Evolutionary conservation across 2,888 invertebrate species (phyloP), one percentile per base, ranked within the genome.

Genomic region (Epirrita christyi): DNA sequence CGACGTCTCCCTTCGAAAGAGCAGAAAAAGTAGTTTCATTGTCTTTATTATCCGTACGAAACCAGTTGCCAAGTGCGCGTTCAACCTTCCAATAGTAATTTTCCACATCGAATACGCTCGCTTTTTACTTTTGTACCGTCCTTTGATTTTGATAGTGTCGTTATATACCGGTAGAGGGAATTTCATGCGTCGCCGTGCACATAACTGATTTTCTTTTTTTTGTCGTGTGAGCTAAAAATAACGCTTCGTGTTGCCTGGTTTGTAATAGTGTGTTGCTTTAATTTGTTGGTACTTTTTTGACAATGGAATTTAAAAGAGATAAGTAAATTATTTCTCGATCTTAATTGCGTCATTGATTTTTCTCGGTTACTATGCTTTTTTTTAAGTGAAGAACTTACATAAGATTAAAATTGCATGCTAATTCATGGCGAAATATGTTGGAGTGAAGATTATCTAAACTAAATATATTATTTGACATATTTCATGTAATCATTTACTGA

Each of bases 131-230:
- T 64, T 63, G 67, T 63, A 59, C 46, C 64, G 64, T 69, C 66
- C 67, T 70, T 70, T 68, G 68, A 69, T 68, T 70, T 64, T 62
- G 68, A 70, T 67, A 64, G 70, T 67, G 62, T 66, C 68, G 66
- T 70, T 70, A 67, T 68, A 59, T 53, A 45, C 56, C 59, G 63
- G 67, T 67, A 66, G 68, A 64, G 64, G 56, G 63, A 66, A 65
- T 68, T 68, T 67, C 67, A 66, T 67, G 67, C 68, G 67, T 68
- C 68, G 55, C 50, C 61, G 58, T 68, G 66, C 63, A 64, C 55
- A 53, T 40, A 61, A 64, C 63, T 60, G 55, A 61, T 65, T 59
- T 65, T 50, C 63, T 54, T 55, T 43, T 55, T 56, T 55, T 60
- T 56, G 54, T 43, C 40, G 42, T 51, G 59, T 47, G 38, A 32